Percentiles rank a stretch among this genome's conserved stretches.
Conservation (phyloP, 2,888 invertebrate species). For the Trachelus iudaicus region DNA sequence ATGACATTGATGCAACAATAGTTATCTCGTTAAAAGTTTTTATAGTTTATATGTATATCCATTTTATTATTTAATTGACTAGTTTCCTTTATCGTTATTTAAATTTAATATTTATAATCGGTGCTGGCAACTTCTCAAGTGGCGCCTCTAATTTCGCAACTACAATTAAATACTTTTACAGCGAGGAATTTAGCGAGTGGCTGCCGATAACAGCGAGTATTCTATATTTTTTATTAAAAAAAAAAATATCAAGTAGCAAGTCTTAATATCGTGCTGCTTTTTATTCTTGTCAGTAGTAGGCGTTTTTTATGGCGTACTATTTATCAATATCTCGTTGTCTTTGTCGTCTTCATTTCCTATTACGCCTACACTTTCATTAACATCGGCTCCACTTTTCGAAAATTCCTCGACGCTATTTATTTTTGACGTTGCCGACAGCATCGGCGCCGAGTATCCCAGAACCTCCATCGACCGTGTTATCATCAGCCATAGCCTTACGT, state of each 20-base stretch:
- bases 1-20: not conserved
- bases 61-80: constrained; percentile 32
- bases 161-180: not conserved
- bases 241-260: not conserved
- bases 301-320: constrained; percentile 6
- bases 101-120: not conserved
- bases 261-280: not conserved
- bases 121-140: not conserved
- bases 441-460: constrained; percentile 40
- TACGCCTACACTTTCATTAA: not conserved
- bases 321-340: constrained; percentile 19
- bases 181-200: not conserved
- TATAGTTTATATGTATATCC: constrained; percentile 38
- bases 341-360: constrained; percentile 13
- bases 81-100: constrained; percentile 29
- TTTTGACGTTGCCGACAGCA: constrained; percentile 25
- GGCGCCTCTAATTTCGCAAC: not conserved
- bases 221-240: not conserved
- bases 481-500: constrained; percentile 49
- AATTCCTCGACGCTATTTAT: constrained; percentile 21
- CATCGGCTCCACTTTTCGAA: not conserved
- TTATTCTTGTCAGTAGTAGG: not conserved
- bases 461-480: constrained; percentile 45
- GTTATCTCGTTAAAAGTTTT: constrained; percentile 27
- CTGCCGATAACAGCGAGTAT: not conserved